These are phyloP conservation scores for Haliclystus octoradiatus DNA, from an alignment of 30 jellyfish, hydroid and myxozoan genomes.

Conservation along the genomic window DNA sequence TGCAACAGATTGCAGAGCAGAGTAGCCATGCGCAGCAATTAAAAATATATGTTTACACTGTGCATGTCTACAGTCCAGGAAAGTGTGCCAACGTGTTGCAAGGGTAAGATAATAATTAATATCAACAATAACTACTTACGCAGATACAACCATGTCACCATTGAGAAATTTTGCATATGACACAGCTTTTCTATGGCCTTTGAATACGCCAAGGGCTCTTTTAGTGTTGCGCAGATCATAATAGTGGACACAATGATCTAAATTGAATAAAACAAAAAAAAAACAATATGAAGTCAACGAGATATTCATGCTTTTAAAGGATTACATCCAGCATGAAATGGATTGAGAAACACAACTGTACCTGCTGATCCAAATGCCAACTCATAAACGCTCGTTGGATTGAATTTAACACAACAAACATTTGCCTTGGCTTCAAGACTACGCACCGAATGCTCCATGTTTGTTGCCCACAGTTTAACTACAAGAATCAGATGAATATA, in stretches of 20 bases:
- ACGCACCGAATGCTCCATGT: slow-evolving; percentile 93
- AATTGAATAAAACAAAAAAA: neutral
- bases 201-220: slow-evolving; percentile 68
- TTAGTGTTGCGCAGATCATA: slow-evolving; percentile 80
- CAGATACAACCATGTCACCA: slow-evolving; percentile 75
- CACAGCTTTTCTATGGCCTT: slow-evolving; percentile 95
- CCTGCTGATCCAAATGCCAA: slow-evolving; percentile 98
- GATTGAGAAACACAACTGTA: too few species aligned
- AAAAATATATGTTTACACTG: too few species aligned
- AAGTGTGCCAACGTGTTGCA: too few species aligned
- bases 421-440: slow-evolving; percentile 91
- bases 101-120: neutral
- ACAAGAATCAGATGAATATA: neutral
- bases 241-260: slow-evolving; percentile 91
- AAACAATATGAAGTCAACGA: too few species aligned
- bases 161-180: slow-evolving; percentile 80
- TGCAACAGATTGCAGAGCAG: too few species aligned
- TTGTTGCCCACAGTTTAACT: slow-evolving; percentile 95
- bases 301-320: too few species aligned
- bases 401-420: slow-evolving; percentile 92
- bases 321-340: too few species aligned
- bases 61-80: too few species aligned
- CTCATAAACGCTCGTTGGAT: slow-evolving; percentile 76
- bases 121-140: slow-evolving; percentile 41
- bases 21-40: too few species aligned